Evolutionary conservation across 2,113 vertebrate species (phyloP).

Genomic region (Calidris pugnax): DNA sequence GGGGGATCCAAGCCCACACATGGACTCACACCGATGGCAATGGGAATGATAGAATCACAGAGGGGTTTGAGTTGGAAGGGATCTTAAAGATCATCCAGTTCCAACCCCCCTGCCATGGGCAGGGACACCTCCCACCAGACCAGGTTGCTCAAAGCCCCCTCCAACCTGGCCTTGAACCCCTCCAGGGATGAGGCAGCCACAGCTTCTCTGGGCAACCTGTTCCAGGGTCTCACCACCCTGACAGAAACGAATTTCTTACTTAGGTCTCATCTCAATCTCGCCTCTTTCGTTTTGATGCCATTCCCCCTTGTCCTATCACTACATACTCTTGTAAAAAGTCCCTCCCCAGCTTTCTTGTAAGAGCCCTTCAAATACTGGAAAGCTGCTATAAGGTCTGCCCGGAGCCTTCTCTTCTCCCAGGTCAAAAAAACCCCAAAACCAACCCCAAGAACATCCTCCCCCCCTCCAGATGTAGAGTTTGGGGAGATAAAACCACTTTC

Average conservation of each 20-base stretch:
- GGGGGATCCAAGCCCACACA: accelerated
- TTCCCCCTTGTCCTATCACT: not conserved
- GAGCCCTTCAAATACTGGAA: not conserved
- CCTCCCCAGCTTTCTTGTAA: not conserved
- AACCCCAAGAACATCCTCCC: not conserved
- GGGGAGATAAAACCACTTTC: not conserved
- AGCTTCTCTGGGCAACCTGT: not conserved
- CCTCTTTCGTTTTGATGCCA: not conserved
- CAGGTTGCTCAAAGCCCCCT: not conserved
- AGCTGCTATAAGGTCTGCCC: not conserved
- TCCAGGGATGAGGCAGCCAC: not conserved
- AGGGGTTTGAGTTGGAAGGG: not conserved
- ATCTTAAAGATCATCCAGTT: not conserved
- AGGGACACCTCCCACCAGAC: not conserved
- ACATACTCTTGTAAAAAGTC: not conserved
- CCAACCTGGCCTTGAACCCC: not conserved
- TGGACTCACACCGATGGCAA: accelerated
- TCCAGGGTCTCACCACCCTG: not conserved
- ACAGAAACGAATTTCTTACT: not conserved
- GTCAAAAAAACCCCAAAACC: not conserved
- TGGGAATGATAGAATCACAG: not conserved
- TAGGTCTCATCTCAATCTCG: not conserved
- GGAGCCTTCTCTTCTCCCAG: not conserved
- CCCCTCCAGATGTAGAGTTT: not conserved
- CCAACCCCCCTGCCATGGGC: not conserved